Base-by-base conservation (phyloP, 2,113 vertebrate genomes). In the Cavia aperea region DNA sequence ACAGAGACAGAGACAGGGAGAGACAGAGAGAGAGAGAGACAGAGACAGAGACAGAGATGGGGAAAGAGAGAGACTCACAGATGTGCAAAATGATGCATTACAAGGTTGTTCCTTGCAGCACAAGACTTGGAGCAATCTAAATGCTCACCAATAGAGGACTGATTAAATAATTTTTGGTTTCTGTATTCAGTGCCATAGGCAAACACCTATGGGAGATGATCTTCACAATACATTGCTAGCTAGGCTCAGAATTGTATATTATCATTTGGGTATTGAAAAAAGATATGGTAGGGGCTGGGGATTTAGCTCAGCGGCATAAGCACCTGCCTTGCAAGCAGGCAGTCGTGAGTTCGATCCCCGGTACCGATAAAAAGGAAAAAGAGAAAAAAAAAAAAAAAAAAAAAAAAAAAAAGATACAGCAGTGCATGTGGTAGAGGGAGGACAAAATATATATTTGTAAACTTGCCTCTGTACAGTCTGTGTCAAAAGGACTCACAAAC, bases 41-140 rank as follows among this genome's bases (percentile, higher is more conserved):
- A 19, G 18, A 58, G 56, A 24, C 1, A 24, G 23, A 75, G 31
- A 24, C 21, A 12, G 3, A 54, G 51, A 12, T 9, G 11, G 56
- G 21, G 18, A 58, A 18, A 58, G 56, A 58, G 56, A 75, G 31
- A 43, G 39, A 13, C 21, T 26, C 63, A 24, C 2, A 13, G 7
- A 6, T 51, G 31, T 21, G 39, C 1, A 36, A 1, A 83, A 62
- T 13, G 51, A 43, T 5, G 10, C 23, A 36, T 46, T 10, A 1
- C 6, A 21, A 33, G 36, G 8, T 1, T 19, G 49, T 23, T 86
- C 46, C 1, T 24, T 16, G 23, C 2, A 63, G 26, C 1, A 0
- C 36, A 51, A 73, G 33, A 68, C 73, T 29, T 60, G 70, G 12
- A 72, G n/a, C 75, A 13, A 54, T 75, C 56, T 24, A 91, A 82